phyloP scores from a whole-genome alignment of 1,140 invertebrate species.

The Penaeus vannamei region DNA sequence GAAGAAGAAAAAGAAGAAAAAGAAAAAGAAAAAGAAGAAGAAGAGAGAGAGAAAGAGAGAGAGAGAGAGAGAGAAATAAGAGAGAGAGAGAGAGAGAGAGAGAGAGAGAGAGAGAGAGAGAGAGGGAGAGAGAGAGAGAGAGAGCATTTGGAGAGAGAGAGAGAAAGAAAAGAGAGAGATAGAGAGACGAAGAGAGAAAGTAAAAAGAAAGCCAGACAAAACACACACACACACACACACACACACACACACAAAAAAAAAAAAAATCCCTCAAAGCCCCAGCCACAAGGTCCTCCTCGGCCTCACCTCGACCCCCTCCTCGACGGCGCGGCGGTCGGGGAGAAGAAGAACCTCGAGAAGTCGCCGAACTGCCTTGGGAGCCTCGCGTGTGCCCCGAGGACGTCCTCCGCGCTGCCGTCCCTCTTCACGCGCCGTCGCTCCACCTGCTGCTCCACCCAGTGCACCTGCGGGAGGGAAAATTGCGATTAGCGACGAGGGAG shows the following conservation, averaged over 20 bases:
- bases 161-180: neutral
- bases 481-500: neutral
- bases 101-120: too few relatives aligned
- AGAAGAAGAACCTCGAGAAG: constrained; percentile 39
- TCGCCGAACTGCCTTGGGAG: constrained; percentile 44
- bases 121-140: neutral
- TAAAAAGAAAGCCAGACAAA: neutral
- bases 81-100: neutral
- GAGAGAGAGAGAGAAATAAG: neutral
- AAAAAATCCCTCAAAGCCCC: neutral
- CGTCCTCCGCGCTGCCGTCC: constrained; percentile 73
- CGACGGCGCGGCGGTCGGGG: constrained; percentile 44
- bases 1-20: neutral
- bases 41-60: neutral
- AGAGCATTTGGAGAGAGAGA: constrained; percentile 8
- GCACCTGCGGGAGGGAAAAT: constrained; percentile 66
- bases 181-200: neutral
- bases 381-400: constrained; percentile 2
- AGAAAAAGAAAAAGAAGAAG: neutral
- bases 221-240: neutral
- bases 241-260: neutral
- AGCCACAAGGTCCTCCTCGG: neutral
- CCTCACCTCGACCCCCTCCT: constrained; percentile 54
- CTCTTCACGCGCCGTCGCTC: constrained; percentile 89
- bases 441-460: constrained; percentile 93